Base-by-base conservation (phyloP, 2,113 vertebrate genomes). In the Turdus rufiventris region DNA sequence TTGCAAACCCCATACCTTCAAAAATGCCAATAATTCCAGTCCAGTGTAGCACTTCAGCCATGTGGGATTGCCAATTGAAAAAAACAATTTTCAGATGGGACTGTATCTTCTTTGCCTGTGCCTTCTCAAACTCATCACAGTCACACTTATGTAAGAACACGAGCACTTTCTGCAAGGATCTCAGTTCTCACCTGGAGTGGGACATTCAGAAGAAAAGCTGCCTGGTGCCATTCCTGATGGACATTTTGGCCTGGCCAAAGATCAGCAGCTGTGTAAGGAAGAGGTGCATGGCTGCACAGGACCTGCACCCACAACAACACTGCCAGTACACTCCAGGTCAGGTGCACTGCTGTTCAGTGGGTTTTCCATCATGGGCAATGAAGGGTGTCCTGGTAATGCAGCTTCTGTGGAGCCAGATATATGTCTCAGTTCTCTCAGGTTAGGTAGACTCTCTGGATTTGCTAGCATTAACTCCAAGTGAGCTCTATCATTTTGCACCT, bases 71-170 rank as follows among this genome's bases (percentile, higher is more conserved):
- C 17, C n/a, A 83, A 38, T 4, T 28, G 9, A 75, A 65, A 88
- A 90, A 90, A 78, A 12, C 3, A 25, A 11, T 50, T 74, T 71
- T 50, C 60, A 61, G 1, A 34, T 54, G 63, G 31, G 53, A 58
- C 25, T 58, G 18, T 21, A 36, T 48, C 50, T 54, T 75, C 29
- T 83, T 91, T 63, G 26, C 11, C 29, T 70, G 14, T 80, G 47
- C 42, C 51, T 60, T 67, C 51, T 91, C 65, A 66, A 62, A n/a
- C 51, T 70, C 51, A 81, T 16, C 58, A 83, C 2, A 7, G 23
- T 29, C 15, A 43, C 11, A 7, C 61, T 43, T 25, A 38, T 0
- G 1, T 58, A 38, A 62, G 25, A 84, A 63, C 18, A 33, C 1
- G 4, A 84, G 25, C n/a, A 61, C 24, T 70, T 61, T 16, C 40